These are phyloP conservation scores for pig (Sus scrofa) DNA, from an alignment of 2,113 vertebrate genomes.

Conservation along the genomic window DNA sequence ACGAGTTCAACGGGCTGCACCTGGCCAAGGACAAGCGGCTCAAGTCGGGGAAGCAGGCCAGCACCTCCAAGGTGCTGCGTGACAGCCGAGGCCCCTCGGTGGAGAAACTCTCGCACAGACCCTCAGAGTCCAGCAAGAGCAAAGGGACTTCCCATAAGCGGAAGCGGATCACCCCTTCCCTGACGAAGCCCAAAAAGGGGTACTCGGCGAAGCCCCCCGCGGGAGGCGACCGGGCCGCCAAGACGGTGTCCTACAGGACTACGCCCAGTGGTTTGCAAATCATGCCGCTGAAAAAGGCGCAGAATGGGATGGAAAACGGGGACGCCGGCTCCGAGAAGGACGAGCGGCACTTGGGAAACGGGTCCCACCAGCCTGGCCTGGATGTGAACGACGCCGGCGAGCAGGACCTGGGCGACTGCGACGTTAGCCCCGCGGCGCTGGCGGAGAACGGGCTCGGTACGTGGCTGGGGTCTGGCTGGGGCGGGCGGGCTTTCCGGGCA, in stretches of 20 bases:
- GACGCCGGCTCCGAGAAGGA: slow-evolving; percentile 89
- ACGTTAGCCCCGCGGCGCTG: slow-evolving; percentile 86
- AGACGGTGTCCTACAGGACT: slow-evolving; percentile 94
- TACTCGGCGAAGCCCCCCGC: slow-evolving; percentile 88
- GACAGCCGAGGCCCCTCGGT: slow-evolving; percentile 84
- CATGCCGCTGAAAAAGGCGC: slow-evolving; percentile 91
- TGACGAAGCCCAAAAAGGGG: slow-evolving; percentile 91
- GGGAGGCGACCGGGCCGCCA: slow-evolving; percentile 91
- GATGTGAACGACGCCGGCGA: slow-evolving; percentile 88
- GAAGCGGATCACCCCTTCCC: slow-evolving; percentile 90
- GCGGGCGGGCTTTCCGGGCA: background rate
- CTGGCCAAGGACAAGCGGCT: slow-evolving; percentile 90
- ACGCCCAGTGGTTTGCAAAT: slow-evolving; percentile 93
- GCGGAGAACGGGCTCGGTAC: slow-evolving; percentile 93
- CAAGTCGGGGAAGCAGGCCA: slow-evolving; percentile 89
- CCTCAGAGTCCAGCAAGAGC: slow-evolving; percentile 88
- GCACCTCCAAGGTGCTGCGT: slow-evolving; percentile 85
- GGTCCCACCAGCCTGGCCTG: slow-evolving; percentile 89
- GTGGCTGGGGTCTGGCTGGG: slow-evolving; percentile 77
- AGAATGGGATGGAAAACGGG: slow-evolving; percentile 94
- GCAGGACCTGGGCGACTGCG: slow-evolving; percentile 88
- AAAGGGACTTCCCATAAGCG: slow-evolving; percentile 92
- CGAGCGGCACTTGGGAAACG: slow-evolving; percentile 90
- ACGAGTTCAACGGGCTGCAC: slow-evolving; percentile 96
- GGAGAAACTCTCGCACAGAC: slow-evolving; percentile 87